These are phyloP conservation scores for Crocodylus rhombifer DNA, from an alignment of 2,797 vertebrate species.

Conservation along the genomic window DNA sequence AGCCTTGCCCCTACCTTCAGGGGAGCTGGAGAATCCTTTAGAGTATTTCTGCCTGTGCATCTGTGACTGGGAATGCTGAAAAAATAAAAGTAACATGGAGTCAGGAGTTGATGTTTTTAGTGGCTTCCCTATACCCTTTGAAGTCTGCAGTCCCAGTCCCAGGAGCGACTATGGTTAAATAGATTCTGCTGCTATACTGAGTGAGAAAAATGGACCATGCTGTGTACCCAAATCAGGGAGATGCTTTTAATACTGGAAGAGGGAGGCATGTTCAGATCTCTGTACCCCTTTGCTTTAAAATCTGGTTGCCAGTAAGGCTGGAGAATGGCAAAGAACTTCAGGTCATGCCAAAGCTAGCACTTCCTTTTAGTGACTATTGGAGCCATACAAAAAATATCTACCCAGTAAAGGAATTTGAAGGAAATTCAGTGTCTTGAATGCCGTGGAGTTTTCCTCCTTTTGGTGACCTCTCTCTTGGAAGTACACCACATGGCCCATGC, in stretches of 20 bases:
- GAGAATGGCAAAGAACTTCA: not conserved
- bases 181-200: not conserved
- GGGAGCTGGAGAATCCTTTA: no score
- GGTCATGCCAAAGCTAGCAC: not conserved
- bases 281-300: not conserved
- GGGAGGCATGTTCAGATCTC: not conserved
- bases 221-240: not conserved
- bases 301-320: not conserved
- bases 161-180: not conserved
- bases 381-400: accelerated
- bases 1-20: no score
- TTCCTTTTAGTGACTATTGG: not conserved
- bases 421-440: not conserved
- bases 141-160: not conserved
- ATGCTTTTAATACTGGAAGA: no score
- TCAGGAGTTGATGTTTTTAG: no score
- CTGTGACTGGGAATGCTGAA: no score
- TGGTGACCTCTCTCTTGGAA: not conserved
- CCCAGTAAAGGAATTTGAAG: not conserved
- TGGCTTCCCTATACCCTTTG: not conserved
- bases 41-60: no score
- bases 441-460: not conserved
- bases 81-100: no score
- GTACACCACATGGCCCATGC: not conserved
- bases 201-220: not conserved